These are phyloP conservation scores for Torymus aiolomorphi DNA, from an alignment of 2,888 invertebrate genomes.

Conservation along the genomic window DNA sequence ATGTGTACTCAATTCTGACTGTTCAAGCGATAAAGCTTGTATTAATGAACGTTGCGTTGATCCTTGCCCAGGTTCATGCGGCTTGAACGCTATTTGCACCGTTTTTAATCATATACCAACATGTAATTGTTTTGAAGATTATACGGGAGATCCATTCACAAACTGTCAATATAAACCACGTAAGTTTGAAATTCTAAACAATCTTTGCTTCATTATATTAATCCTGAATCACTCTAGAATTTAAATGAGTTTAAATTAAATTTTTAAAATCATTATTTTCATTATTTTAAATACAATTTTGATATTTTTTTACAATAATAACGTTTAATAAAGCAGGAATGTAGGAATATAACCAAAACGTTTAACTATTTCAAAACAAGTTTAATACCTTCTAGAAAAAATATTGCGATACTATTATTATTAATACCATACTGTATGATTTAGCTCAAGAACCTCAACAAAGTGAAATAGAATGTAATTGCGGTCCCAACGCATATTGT, in stretches of 20 bases:
- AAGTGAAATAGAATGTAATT: constrained; percentile 65
- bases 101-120: constrained; percentile 75
- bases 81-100: constrained; percentile 76
- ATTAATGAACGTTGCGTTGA: constrained; percentile 75
- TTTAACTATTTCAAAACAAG: no score
- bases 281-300: no score
- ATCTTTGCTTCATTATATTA: no score
- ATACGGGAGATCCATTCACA: constrained; percentile 77
- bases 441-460: constrained; percentile 7
- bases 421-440: background rate
- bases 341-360: no score
- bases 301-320: no score
- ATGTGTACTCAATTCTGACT: constrained; percentile 76
- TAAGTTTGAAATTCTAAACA: constrained; percentile 24
- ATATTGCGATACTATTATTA: no score
- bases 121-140: constrained; percentile 79
- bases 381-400: no score
- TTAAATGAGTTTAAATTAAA: no score
- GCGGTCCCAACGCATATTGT: constrained; percentile 85
- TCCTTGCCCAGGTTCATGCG: constrained; percentile 77
- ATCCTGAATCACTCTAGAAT: no score
- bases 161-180: constrained; percentile 63
- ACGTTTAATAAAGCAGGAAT: no score
- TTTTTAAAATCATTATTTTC: no score
- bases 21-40: constrained; percentile 75